Conservation (phyloP, 2,888 invertebrate genomes). For the Acrobasis consociella region DNA sequence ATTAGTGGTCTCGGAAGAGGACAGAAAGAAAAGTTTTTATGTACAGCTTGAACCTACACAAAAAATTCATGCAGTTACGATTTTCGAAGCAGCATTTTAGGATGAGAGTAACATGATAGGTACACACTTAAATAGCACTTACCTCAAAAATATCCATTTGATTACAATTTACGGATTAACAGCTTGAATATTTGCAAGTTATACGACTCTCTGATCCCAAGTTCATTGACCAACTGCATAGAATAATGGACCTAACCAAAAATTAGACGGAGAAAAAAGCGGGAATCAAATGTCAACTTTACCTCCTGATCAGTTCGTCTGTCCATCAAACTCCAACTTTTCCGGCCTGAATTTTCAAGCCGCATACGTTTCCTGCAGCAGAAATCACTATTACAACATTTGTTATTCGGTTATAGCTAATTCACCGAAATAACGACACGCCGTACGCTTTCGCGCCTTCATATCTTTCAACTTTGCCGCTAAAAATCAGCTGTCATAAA, state of each 20-base stretch:
- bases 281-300: conserved; percentile 48
- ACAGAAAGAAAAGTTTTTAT: no score
- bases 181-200: not conserved
- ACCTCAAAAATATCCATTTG: conserved; percentile 4
- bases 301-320: conserved; percentile 73
- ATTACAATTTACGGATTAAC: not conserved
- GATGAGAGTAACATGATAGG: not conserved
- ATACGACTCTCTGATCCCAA: not conserved
- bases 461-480: conserved; percentile 78
- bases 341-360: conserved; percentile 56
- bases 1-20: not conserved
- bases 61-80: not conserved
- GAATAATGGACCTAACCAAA: conserved; percentile 47
- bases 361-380: conserved; percentile 65
- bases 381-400: conserved; percentile 35
- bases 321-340: conserved; percentile 77
- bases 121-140: conserved; percentile 21
- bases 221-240: conserved; percentile 7
- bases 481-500: conserved; percentile 73
- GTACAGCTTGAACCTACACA: no score
- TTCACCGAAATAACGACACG: conserved; percentile 28
- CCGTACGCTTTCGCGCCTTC: conserved; percentile 44
- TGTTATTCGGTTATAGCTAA: not conserved
- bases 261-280: conserved; percentile 52
- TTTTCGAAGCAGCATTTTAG: conserved; percentile 8